A percentile compares a stretch with the other conserved stretches of the same genome.
phyloP scores from a whole-genome alignment of 2,888 invertebrate genomes.

The Drosophila macrospina region DNA sequence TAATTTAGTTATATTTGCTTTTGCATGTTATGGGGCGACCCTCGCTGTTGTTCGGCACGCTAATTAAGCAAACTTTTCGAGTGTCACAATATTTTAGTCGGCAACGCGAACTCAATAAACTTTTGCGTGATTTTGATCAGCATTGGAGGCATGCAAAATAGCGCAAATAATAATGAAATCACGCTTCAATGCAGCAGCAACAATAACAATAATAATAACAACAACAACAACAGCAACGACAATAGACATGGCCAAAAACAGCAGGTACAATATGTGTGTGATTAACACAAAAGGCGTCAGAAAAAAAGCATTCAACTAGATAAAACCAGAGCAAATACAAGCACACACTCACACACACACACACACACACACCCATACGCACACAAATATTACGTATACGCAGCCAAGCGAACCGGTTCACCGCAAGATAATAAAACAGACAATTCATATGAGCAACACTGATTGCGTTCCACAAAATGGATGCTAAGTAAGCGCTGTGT shows the following conservation, averaged over 20 bases:
- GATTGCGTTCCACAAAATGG: slow-evolving; percentile 20
- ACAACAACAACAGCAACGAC: background rate
- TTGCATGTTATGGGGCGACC: slow-evolving; percentile 6
- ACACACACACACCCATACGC: slow-evolving; percentile 10
- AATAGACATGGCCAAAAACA: slow-evolving; percentile 24
- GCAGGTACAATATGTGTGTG: slow-evolving; percentile 44
- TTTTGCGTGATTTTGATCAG: slow-evolving; percentile 33
- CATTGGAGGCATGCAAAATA: slow-evolving; percentile 65
- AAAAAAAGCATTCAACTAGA: slow-evolving; percentile 38
- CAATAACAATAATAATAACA: background rate
- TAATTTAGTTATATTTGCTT: background rate
- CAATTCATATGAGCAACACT: slow-evolving; percentile 5
- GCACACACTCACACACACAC: no score
- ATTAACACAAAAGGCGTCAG: slow-evolving; percentile 27
- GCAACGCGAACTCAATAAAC: slow-evolving; percentile 16
- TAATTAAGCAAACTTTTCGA: slow-evolving; percentile 67
- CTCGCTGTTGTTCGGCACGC: slow-evolving; percentile 17
- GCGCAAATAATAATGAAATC: slow-evolving; percentile 64
- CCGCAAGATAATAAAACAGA: slow-evolving; percentile 53
- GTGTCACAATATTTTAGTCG: slow-evolving; percentile 54
- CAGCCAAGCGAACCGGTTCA: slow-evolving; percentile 72
- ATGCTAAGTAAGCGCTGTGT: slow-evolving; percentile 17
- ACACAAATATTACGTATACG: slow-evolving; percentile 64
- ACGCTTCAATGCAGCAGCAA: slow-evolving; percentile 65
- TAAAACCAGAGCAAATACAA: slow-evolving; percentile 53